Evolutionary conservation across 2,113 vertebrate species (phyloP), one percentile per base, ranked within the genome.

Genomic region (Perca flavescens): DNA sequence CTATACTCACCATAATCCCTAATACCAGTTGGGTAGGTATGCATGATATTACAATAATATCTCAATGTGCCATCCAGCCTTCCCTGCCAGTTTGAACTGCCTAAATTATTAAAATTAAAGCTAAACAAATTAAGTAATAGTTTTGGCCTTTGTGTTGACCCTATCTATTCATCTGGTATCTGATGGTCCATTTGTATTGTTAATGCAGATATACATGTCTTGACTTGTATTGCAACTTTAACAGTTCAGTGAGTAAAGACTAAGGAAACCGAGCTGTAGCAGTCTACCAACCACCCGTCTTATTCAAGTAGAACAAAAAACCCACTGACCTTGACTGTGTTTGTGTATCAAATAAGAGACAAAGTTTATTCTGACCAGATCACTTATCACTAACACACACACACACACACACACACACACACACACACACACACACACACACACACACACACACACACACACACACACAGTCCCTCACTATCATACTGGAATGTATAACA

Each of bases 401-500:
- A 57, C 47, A 15, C 73, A 69, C 64, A 67, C 61, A 71, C 31
- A 9, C 66, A 28, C 49, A 50, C 49, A 50, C 49, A 50, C 49
- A 69, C 71, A 28, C 54, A 54, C 43, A 66, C 21, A 46, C 67
- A 60, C 31, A 46, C n/a, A 57, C 13, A 43, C 14, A 36, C 34
- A 65, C 34, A 34, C 61, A 17, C 46, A 14, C 43, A 66, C 21
- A 46, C 67, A 60, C 31, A 46, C n/a, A 57, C 13, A 43, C 14
- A 36, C 34, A 65, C 34, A 34, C 61, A 17, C 46, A 14, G 25
- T 84, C 65, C 78, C 87, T 77, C 61, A 69, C 52, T 87, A 87
- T 89, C 82, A 57, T 17, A 12, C 62, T 70, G 87, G 87, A 90
- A 92, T 89, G 84, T 74, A 60, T 25, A 86, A 79, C 70, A 82